phyloP scores from a whole-genome alignment of 2,113 vertebrate genomes.

The Macrotus californicus region DNA sequence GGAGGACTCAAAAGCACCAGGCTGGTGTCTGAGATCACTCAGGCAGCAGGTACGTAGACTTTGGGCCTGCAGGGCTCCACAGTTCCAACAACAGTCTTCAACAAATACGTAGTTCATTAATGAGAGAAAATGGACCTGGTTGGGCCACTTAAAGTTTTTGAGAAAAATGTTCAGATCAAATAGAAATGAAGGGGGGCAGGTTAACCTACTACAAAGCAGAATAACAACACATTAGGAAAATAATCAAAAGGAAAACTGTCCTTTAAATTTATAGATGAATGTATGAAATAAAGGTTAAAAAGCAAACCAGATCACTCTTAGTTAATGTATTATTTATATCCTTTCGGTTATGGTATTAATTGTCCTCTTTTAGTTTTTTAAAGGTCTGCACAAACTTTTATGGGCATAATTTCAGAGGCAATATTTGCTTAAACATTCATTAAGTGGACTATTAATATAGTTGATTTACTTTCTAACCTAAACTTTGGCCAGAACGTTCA shows the following conservation, averaged over 20 bases:
- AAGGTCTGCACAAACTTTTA: not conserved
- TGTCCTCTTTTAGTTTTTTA: not conserved
- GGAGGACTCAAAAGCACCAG: not conserved
- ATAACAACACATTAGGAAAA: not conserved
- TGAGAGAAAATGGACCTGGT: not conserved
- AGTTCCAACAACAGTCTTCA: not conserved
- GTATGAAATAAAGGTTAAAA: not conserved
- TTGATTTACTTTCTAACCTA: not conserved
- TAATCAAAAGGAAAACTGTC: not conserved
- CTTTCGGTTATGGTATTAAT: not conserved
- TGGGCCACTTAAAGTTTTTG: not conserved
- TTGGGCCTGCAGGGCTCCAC: not conserved
- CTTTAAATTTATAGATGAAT: not conserved
- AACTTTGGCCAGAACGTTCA: not conserved
- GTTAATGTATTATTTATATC: not conserved
- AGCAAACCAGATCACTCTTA: not conserved
- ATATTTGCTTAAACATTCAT: slow-evolving; percentile 13
- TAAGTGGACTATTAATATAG: not conserved
- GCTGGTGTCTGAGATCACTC: not conserved
- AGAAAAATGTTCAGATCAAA: not conserved
- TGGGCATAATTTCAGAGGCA: slow-evolving; percentile 1
- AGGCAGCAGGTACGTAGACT: not conserved
- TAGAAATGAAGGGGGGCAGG: not conserved
- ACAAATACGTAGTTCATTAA: not conserved
- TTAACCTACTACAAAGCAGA: not conserved